Percentiles rank a stretch among this genome's conserved stretches.
Evolutionary conservation across 2,888 invertebrate genomes (phyloP).

Genomic region (Eugnorisma glareosa): DNA sequence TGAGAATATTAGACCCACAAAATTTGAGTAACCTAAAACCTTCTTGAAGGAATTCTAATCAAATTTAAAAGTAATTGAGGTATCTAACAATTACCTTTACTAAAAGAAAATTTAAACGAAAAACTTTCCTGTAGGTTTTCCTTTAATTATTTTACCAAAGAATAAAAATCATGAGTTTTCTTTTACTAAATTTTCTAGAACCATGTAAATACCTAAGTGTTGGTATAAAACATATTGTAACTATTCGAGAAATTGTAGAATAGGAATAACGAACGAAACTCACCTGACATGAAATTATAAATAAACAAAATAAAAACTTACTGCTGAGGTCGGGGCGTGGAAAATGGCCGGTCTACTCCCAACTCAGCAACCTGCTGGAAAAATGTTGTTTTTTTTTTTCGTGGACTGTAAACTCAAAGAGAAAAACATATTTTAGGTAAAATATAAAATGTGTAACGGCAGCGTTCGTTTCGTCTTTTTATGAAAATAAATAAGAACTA

Average conservation of each 20-base stretch:
- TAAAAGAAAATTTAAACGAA: background rate
- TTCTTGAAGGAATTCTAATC: background rate
- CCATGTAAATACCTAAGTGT: background rate
- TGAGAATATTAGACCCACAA: background rate
- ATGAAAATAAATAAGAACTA: background rate
- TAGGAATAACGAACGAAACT: conserved; percentile 7
- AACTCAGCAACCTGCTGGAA: background rate
- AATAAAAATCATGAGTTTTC: background rate
- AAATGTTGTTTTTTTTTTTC: conserved; percentile 1
- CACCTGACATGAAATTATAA: conserved; percentile 36
- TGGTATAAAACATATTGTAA: background rate
- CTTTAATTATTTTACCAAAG: background rate
- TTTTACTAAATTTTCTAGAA: background rate
- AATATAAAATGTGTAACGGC: background rate
- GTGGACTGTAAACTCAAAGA: background rate
- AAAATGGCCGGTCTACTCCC: conserved; percentile 25
- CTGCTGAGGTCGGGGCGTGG: background rate
- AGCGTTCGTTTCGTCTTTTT: background rate
- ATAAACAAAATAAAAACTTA: conserved; percentile 36
- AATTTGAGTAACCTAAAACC: background rate
- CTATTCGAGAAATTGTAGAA: background rate
- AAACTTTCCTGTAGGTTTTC: background rate
- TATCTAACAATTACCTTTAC: background rate
- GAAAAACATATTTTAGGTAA: background rate
- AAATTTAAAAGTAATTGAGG: background rate